phyloP scores from a whole-genome alignment of 2,113 vertebrate genomes.

The Tachycineta bicolor region DNA sequence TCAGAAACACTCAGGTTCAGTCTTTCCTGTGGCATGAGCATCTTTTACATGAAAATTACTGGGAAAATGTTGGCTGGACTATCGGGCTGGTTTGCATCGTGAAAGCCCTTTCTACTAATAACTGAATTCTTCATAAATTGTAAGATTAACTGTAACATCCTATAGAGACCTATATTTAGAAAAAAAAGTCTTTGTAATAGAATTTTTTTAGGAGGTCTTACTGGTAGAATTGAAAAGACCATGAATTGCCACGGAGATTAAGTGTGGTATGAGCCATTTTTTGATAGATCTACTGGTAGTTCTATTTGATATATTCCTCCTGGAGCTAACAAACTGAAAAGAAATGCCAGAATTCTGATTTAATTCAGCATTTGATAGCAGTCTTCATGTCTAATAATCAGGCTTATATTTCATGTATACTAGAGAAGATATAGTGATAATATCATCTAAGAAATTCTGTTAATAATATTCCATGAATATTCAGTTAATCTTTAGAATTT shows the following conservation, averaged over 20 bases:
- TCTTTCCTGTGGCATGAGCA: neutral
- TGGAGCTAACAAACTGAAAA: neutral
- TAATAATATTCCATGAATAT: neutral
- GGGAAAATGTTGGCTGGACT: neutral
- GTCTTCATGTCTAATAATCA: neutral
- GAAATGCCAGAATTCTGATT: neutral
- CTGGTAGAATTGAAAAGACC: neutral
- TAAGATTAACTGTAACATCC: too few relatives aligned
- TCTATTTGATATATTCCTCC: neutral
- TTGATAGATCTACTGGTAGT: neutral
- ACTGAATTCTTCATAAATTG: neutral
- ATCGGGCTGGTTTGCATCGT: neutral
- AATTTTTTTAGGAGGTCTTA: neutral
- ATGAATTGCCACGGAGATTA: neutral
- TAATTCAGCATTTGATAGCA: neutral
- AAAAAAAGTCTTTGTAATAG: neutral
- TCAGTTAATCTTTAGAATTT: neutral
- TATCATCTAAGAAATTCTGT: neutral
- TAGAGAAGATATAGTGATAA: neutral
- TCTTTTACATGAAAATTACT: neutral
- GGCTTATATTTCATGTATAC: accelerated
- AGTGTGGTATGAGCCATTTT: neutral
- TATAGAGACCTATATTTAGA: neutral
- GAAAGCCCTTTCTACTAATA: neutral
- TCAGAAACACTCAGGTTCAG: neutral